These are phyloP conservation scores for Heterodera schachtii DNA, from an alignment of 1,140 invertebrate species.

Conservation along the genomic window DNA sequence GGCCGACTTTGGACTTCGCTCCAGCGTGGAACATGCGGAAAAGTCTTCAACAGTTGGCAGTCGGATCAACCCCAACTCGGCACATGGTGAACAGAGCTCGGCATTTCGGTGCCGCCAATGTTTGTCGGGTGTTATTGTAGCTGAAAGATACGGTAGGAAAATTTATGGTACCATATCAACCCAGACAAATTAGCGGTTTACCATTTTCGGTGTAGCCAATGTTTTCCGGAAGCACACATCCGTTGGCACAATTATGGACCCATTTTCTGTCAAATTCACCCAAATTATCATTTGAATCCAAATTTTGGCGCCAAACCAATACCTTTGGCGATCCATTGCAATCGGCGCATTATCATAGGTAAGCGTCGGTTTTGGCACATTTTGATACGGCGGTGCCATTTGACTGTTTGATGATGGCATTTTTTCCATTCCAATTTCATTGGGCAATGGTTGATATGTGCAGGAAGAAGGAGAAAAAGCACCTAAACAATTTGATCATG, in stretches of 20 bases:
- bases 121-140: background rate
- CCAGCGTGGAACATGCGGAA: background rate
- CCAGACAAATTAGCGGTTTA: too few relatives aligned
- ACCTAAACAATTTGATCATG: background rate
- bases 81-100: background rate
- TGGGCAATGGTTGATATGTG: constrained; percentile 24
- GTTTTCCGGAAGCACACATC: background rate
- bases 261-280: constrained; percentile 12
- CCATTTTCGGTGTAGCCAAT: background rate
- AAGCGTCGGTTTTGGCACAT: constrained; percentile 36
- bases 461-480: constrained; percentile 3
- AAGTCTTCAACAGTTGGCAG: background rate
- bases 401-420: background rate
- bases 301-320: background rate
- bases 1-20: background rate
- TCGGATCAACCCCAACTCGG: background rate
- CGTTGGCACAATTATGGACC: constrained; percentile 24
- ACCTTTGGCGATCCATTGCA: constrained; percentile 9
- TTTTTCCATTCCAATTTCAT: background rate
- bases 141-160: too few relatives aligned
- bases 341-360: constrained; percentile 34
- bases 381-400: constrained; percentile 4
- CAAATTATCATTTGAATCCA: background rate
- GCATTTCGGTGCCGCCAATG: background rate
- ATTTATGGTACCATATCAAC: too few relatives aligned